Evolutionary conservation across 1,140 invertebrate genomes (phyloP), one percentile per base, ranked within the genome.

Genomic region (Lordiphosa collinella): DNA sequence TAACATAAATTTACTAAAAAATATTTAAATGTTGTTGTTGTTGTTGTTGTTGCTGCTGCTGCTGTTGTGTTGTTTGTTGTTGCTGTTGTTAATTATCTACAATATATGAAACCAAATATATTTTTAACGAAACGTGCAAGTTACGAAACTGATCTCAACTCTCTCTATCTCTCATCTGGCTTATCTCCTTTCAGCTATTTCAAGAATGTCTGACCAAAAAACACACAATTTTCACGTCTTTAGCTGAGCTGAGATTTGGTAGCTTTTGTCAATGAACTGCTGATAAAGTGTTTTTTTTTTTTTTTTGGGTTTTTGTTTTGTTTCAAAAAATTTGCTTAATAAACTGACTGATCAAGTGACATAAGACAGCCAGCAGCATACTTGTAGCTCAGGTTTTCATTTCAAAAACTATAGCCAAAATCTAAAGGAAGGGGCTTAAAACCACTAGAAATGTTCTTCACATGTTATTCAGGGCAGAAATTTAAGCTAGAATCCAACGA

Each of bases 1-100:
- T 78, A 84, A 84, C 78, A 78, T 72, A 84, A 84, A 84, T 78
- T 73, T 78, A 84, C 70, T 84, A 84, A 82, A 72, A 84, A 64
- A 82, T 72, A 75, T 82, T 55, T 82, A 66, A 46, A 54, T 70
- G 56, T 29, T 76, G 75, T 62, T 65, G 62, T 18, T 71, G 75
- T 62, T 65, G 62, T 18, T 71, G 67, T 53, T 57, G 70, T 36
- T 49, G 46, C 29, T 53, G 57, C 38, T 56, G 48, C 32, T 10
- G 29, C 31, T 44, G 46, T 44, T 56, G 56, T 49, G 41, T 25
- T 25, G 22, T 37, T 49, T 56, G 52, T 50, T 71, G 50, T 43
- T 76, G 65, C 44, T 65, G 56, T 44, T 76, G 61, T 76, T 78
- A 62, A 49, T 65, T 79, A 73, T 80, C 76, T 80, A 76, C 53